phyloP scores from a whole-genome alignment of 2,113 vertebrate genomes.

The Glareola pratincola region DNA sequence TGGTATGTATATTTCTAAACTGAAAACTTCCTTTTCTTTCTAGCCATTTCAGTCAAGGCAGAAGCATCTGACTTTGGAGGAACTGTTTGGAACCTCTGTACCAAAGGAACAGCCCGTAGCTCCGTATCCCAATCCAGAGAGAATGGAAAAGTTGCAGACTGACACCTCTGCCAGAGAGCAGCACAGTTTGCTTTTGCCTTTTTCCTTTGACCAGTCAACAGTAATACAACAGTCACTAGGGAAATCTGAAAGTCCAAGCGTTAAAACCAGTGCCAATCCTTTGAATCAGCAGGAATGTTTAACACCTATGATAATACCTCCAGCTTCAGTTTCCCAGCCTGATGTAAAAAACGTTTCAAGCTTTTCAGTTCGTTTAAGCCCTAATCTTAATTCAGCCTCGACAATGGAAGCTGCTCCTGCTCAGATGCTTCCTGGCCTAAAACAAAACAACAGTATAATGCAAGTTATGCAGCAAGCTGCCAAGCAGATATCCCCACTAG shows the following conservation, averaged over 20 bases:
- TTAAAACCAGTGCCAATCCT: constrained; percentile 53
- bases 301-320: constrained; percentile 73
- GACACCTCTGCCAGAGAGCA: constrained; percentile 74
- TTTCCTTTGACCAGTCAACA: constrained; percentile 78
- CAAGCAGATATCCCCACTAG: constrained; percentile 80
- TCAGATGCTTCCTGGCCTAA: constrained; percentile 67
- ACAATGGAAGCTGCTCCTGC: constrained; percentile 71
- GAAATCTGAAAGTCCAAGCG: constrained; percentile 67
- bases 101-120: constrained; percentile 83
- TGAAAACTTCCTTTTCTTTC: constrained; percentile 1
- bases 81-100: constrained; percentile 91
- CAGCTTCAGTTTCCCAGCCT: constrained; percentile 76
- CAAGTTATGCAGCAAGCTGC: constrained; percentile 75
- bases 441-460: constrained; percentile 66
- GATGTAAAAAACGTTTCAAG: constrained; percentile 65
- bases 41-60: constrained; percentile 83
- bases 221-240: constrained; percentile 65
- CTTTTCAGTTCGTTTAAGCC: constrained; percentile 76
- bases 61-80: constrained; percentile 98
- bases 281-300: constrained; percentile 64
- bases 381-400: constrained; percentile 77
- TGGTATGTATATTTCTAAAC: background rate
- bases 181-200: constrained; percentile 72
- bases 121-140: constrained; percentile 66
- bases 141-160: constrained; percentile 68